Conservation (phyloP, 2,797 vertebrate species). For the Xyrichtys novacula region DNA sequence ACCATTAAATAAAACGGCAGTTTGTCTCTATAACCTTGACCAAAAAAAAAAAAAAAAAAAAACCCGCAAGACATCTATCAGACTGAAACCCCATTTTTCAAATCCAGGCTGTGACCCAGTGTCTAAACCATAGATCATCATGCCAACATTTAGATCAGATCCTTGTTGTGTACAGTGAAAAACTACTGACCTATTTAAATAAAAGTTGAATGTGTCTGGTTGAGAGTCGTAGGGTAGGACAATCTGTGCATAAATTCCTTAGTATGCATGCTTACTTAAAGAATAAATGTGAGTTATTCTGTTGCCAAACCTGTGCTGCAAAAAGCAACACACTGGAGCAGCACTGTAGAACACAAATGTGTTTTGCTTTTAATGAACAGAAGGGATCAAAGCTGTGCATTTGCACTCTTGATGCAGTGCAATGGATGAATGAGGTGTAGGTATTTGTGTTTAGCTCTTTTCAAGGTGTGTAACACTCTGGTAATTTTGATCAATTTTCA, state of each 20-base stretch:
- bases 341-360: background rate
- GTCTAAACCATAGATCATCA: constrained; percentile 6
- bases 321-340: background rate
- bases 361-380: no score
- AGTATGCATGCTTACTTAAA: background rate
- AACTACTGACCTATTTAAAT: no score
- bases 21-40: constrained; percentile 52
- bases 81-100: constrained; percentile 24
- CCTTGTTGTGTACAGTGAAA: background rate
- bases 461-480: background rate
- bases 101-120: background rate
- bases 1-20: constrained; percentile 33
- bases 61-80: constrained; percentile 33
- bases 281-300: background rate
- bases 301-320: background rate
- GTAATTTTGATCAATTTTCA: background rate
- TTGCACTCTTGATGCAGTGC: background rate
- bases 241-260: background rate
- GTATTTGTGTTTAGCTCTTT: background rate
- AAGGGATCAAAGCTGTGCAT: no score
- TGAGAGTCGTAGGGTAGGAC: background rate
- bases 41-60: constrained; percentile 14
- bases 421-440: no score
- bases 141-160: constrained; percentile 3
- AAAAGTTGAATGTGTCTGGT: background rate